phyloP scores from a whole-genome alignment of 2,888 invertebrate genomes.

The Autographa gamma region DNA sequence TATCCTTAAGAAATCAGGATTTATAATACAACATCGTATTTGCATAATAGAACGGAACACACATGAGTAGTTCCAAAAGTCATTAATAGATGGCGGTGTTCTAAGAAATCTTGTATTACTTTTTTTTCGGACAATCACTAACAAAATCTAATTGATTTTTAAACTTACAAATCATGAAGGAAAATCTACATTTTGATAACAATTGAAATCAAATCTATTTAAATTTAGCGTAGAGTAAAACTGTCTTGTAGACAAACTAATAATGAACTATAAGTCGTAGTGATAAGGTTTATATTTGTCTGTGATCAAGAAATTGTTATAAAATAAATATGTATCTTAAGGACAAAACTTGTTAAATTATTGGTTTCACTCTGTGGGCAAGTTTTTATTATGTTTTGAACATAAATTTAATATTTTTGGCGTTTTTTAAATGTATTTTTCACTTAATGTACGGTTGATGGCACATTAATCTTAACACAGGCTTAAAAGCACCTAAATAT shows the following conservation, averaged over 20 bases:
- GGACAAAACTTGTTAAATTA: slow-evolving; percentile 42
- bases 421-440: slow-evolving; percentile 11
- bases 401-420: slow-evolving; percentile 16
- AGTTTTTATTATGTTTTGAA: slow-evolving; percentile 16
- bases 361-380: slow-evolving; percentile 39
- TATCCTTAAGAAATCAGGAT: no score
- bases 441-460: not conserved
- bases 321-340: slow-evolving; percentile 14
- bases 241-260: slow-evolving; percentile 39
- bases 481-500: not conserved
- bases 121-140: not conserved
- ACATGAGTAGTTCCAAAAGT: not conserved
- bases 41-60: no score
- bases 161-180: not conserved
- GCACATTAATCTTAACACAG: not conserved
- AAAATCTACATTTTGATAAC: not conserved
- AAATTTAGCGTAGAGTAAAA: slow-evolving; percentile 13
- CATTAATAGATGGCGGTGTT: not conserved
- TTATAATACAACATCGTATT: no score
- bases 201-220: slow-evolving; percentile 18
- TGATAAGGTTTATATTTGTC: slow-evolving; percentile 55
- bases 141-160: not conserved
- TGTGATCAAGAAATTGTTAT: slow-evolving; percentile 58
- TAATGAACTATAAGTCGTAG: slow-evolving; percentile 42
- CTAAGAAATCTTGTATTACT: no score